These are phyloP conservation scores for Aegotheles bennettii DNA, from an alignment of 2,113 vertebrate genomes.

Conservation along the genomic window DNA sequence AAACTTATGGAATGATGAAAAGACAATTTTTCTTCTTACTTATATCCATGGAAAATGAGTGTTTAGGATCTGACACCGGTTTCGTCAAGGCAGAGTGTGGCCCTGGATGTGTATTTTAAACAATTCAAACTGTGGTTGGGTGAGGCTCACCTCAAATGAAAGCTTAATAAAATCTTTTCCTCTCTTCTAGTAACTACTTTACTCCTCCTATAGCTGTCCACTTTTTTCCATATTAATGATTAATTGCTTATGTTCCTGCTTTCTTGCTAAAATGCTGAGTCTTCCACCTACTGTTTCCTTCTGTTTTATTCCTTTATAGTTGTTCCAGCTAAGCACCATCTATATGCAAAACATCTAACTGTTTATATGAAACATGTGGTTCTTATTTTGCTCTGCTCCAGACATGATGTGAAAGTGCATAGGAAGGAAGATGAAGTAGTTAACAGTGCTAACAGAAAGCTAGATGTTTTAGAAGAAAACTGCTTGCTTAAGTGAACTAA, in stretches of 20 bases:
- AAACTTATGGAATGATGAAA: not conserved
- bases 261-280: conserved; percentile 35
- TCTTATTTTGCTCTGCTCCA: conserved; percentile 47
- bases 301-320: conserved; percentile 23
- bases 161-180: not conserved
- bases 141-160: not conserved
- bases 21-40: not conserved
- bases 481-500: not conserved
- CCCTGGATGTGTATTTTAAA: not conserved
- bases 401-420: conserved; percentile 39
- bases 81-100: not conserved
- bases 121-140: not conserved
- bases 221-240: conserved; percentile 32
- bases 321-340: conserved; percentile 39
- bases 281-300: conserved; percentile 47
- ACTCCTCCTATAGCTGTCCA: not conserved
- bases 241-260: conserved; percentile 11
- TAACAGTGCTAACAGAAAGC: conserved; percentile 32
- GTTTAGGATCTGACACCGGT: not conserved
- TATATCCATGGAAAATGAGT: not conserved
- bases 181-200: not conserved
- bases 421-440: conserved; percentile 56
- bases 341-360: conserved; percentile 39
- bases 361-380: conserved; percentile 54
- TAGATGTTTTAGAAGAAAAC: conserved; percentile 18